Evolutionary conservation across 2,797 vertebrate genomes (phyloP).

Genomic region (Sebastes taczanowskii): DNA sequence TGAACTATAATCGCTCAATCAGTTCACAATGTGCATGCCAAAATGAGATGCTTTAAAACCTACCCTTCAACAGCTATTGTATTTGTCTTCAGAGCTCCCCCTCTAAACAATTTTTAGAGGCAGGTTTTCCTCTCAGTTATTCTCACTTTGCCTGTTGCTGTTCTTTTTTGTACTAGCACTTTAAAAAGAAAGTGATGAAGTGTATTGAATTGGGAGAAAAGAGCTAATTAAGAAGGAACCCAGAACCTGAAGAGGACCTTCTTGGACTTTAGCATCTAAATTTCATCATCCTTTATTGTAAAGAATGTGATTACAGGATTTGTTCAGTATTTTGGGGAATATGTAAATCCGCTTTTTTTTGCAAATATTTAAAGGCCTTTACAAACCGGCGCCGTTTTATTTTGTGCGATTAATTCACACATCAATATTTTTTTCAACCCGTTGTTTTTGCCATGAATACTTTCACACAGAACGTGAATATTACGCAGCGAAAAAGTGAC

Average conservation of each 20-base stretch:
- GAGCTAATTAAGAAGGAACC: background rate
- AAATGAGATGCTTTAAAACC: background rate
- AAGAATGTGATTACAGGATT: background rate
- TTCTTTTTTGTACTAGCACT: background rate
- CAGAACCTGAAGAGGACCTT: background rate
- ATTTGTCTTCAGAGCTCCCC: background rate
- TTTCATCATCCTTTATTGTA: background rate
- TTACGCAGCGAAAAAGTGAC: no score
- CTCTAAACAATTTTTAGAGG: background rate
- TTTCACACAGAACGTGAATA: no score
- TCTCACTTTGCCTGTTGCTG: background rate
- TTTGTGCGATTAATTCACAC: no score
- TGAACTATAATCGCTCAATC: background rate
- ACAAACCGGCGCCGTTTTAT: no score
- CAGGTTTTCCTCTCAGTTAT: slow-evolving; percentile 2
- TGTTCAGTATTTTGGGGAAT: background rate
- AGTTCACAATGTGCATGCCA: slow-evolving; percentile 11
- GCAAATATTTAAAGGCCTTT: no score
- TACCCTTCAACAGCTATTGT: background rate
- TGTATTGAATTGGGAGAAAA: background rate
- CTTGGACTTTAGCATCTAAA: background rate
- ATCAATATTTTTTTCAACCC: no score
- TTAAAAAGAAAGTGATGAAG: slow-evolving; percentile 19
- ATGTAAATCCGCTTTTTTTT: background rate
- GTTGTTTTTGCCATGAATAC: no score